Evolutionary conservation across 37 sponge, comb jelly and placozoan species (phyloP).

Genomic region (Ianthella basta): DNA sequence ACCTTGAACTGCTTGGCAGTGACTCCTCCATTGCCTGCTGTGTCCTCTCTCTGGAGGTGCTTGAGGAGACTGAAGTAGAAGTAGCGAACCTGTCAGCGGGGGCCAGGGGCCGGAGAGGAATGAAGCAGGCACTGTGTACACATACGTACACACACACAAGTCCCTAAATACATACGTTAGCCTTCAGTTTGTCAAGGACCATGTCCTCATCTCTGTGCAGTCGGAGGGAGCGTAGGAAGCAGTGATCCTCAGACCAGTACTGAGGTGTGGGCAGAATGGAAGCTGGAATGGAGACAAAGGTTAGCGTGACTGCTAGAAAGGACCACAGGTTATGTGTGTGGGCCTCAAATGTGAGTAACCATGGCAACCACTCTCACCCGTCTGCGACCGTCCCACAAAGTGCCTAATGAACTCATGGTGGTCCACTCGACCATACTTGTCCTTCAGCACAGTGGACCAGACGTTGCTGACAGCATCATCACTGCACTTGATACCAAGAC

Average conservation of each 20-base stretch:
- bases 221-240: slow-evolving; percentile 53
- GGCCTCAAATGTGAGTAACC: neutral
- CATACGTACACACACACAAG: neutral
- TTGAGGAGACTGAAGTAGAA: slow-evolving; percentile 25
- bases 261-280: neutral
- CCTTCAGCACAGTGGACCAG: slow-evolving; percentile 51
- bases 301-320: too few species aligned
- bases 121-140: neutral
- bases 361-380: neutral
- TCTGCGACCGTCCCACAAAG: slow-evolving; percentile 15
- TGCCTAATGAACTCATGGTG: slow-evolving; percentile 49
- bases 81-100: neutral
- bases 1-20: slow-evolving; percentile 26
- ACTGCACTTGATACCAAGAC: slow-evolving; percentile 22
- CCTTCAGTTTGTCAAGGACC: slow-evolving; percentile 30
- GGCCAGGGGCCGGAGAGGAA: neutral
- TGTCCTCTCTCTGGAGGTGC: slow-evolving; percentile 35
- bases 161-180: slow-evolving; percentile 17
- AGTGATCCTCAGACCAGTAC: slow-evolving; percentile 60
- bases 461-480: neutral
- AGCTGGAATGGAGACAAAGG: neutral
- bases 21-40: slow-evolving; percentile 12
- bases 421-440: slow-evolving; percentile 35
- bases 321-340: neutral
- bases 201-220: slow-evolving; percentile 77